phyloP scores from a whole-genome alignment of 2,797 vertebrate species.

The Falco cherrug region DNA sequence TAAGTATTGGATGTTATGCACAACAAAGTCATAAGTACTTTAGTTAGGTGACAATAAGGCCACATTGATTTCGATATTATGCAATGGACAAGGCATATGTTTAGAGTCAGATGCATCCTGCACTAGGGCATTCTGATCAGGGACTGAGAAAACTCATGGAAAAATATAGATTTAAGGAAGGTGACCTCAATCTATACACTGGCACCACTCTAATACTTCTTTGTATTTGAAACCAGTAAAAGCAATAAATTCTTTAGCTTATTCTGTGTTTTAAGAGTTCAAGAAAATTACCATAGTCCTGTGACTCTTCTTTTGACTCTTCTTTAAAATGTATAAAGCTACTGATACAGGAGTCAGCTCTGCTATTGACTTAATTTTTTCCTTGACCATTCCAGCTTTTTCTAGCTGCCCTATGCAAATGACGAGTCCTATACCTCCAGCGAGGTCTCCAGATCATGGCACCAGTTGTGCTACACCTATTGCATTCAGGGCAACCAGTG shows the following conservation, averaged over 20 bases:
- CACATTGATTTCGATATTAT: neutral
- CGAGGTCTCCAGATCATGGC: neutral
- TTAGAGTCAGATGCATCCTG: neutral
- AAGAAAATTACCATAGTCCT: neutral
- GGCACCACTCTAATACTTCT: rapidly evolving
- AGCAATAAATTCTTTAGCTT: neutral
- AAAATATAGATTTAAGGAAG: neutral
- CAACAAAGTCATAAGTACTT: neutral
- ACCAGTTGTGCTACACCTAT: neutral
- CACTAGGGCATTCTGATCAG: neutral
- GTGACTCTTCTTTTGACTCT: neutral
- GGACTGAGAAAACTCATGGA: neutral
- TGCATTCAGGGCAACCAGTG: neutral
- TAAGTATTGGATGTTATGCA: neutral
- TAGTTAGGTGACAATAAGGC: neutral
- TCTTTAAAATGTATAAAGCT: neutral
- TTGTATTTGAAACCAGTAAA: neutral
- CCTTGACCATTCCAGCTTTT: neutral
- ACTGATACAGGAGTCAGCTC: neutral
- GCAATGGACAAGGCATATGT: neutral
- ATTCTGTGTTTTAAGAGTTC: neutral
- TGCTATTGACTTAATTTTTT: neutral
- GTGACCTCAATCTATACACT: neutral
- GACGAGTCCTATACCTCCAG: neutral
- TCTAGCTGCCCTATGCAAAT: neutral